These are phyloP conservation scores for Cantharis rustica DNA, from an alignment of 2,888 invertebrate species.

Conservation along the genomic window DNA sequence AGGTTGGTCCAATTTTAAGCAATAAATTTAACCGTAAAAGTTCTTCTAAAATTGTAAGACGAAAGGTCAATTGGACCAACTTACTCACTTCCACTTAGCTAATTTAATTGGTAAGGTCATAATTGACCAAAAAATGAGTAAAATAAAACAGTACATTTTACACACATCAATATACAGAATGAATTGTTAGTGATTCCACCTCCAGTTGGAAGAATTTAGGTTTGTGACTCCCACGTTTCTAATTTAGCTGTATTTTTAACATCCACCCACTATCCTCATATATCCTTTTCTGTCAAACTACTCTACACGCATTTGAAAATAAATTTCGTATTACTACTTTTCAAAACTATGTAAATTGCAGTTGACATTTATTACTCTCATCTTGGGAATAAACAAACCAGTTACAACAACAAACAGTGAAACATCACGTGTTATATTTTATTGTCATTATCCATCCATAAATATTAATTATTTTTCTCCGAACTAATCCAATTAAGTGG, in stretches of 20 bases:
- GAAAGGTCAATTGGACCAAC: background rate
- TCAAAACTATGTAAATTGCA: constrained; percentile 13
- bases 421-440: background rate
- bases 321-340: constrained; percentile 14
- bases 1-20: background rate
- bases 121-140: background rate
- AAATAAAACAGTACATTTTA: background rate
- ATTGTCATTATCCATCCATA: background rate
- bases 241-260: constrained; percentile 49
- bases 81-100: background rate
- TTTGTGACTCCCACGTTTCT: constrained; percentile 42
- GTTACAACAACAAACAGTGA: background rate
- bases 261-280: constrained; percentile 39
- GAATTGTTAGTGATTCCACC: constrained; percentile 40
- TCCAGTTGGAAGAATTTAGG: constrained; percentile 46
- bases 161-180: constrained; percentile 31
- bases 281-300: constrained; percentile 29
- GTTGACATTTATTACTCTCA: constrained; percentile 5
- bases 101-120: background rate
- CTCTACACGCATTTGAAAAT: constrained; percentile 7
- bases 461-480: background rate
- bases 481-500: background rate
- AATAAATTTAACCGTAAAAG: background rate
- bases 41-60: background rate
- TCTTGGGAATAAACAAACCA: background rate